phyloP scores from a whole-genome alignment of 2,888 invertebrate species.

The Eulithis prunata region DNA sequence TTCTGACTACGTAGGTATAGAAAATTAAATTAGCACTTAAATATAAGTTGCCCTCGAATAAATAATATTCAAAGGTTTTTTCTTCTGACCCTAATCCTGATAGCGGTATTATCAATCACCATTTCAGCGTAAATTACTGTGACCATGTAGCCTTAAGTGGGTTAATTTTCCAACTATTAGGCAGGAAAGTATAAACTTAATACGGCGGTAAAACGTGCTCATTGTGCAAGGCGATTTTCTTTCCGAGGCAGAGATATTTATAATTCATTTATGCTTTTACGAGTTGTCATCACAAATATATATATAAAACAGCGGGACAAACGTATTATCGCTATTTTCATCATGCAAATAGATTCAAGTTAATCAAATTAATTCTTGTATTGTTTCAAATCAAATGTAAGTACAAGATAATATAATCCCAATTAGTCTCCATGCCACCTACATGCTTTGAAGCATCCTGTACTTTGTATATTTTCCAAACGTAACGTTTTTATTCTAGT shows the following conservation, averaged over 20 bases:
- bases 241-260: background rate
- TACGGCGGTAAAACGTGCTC: constrained; percentile 9
- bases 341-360: background rate
- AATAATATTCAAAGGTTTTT: background rate
- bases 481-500: too few species aligned
- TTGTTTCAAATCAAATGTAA: too few species aligned
- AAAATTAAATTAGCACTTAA: background rate
- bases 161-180: constrained; percentile 34
- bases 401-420: too few species aligned
- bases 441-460: too few species aligned
- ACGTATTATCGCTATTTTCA: background rate
- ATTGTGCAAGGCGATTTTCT: constrained; percentile 5
- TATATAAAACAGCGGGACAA: background rate
- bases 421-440: too few species aligned
- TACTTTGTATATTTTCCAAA: too few species aligned
- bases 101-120: constrained; percentile 11
- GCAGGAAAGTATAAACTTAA: constrained; percentile 32
- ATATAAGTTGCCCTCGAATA: constrained; percentile 5
- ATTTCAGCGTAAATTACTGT: constrained; percentile 22
- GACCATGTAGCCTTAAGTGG: constrained; percentile 24
- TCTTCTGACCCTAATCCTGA: constrained; percentile 13
- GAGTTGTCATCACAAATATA: background rate
- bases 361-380: too few species aligned
- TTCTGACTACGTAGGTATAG: too few species aligned
- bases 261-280: background rate